Conservation (phyloP, 2,888 invertebrate genomes). For the Labia minor region DNA sequence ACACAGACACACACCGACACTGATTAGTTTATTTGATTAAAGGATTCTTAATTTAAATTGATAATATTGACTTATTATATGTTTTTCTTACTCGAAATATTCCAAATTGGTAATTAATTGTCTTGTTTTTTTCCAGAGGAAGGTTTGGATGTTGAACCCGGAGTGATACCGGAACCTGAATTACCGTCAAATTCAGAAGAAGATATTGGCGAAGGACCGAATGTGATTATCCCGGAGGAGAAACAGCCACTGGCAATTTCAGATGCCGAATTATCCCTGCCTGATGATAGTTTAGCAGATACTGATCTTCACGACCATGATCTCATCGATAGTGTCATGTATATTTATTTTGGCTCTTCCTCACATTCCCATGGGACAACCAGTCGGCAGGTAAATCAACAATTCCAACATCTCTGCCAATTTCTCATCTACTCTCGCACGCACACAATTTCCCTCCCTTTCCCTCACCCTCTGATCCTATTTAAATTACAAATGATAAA, state of each 20-base stretch:
- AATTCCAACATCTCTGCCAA: slow-evolving; percentile 25
- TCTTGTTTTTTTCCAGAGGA: background rate
- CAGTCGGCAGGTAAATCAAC: slow-evolving; percentile 18
- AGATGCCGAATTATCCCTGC: slow-evolving; percentile 32
- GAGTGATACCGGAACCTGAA: slow-evolving; percentile 24
- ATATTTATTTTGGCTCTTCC: slow-evolving; percentile 50
- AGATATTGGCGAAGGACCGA: background rate
- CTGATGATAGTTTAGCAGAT: slow-evolving; percentile 53
- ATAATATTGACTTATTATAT: no score
- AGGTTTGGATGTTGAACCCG: slow-evolving; percentile 18
- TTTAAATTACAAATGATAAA: no score
- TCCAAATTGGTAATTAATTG: no score
- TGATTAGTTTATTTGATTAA: no score
- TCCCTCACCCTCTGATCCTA: no score
- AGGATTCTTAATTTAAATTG: no score
- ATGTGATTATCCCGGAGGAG: slow-evolving; percentile 16
- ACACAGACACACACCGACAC: no score
- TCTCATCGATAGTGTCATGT: slow-evolving; percentile 61
- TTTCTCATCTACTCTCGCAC: slow-evolving; percentile 28
- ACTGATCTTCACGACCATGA: slow-evolving; percentile 57
- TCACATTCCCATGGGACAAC: slow-evolving; percentile 18
- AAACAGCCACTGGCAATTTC: background rate
- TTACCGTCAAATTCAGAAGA: background rate
- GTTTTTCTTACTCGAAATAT: no score
- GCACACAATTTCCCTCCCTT: background rate